Conservation (phyloP, 2,888 invertebrate species). For the Andricus quercusramuli region DNA sequence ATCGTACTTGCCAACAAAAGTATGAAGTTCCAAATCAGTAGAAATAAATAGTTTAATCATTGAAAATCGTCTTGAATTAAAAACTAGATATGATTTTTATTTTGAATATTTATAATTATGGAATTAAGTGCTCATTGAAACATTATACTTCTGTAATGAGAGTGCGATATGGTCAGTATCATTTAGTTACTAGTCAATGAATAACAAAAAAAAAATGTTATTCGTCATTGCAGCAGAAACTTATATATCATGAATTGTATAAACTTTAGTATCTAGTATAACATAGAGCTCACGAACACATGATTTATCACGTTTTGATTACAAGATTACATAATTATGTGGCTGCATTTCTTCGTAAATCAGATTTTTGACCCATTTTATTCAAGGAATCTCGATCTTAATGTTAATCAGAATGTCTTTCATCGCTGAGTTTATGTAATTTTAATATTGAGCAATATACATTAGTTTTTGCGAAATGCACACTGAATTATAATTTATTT, state of each 20-base stretch:
- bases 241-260: slow-evolving; percentile 39
- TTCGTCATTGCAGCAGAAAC: slow-evolving; percentile 35
- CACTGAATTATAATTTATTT: not conserved
- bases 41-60: slow-evolving; percentile 2
- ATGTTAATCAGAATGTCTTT: slow-evolving; percentile 23
- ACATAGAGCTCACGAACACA: slow-evolving; percentile 27
- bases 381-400: slow-evolving; percentile 25
- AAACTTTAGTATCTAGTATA: slow-evolving; percentile 38
- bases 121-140: slow-evolving; percentile 2
- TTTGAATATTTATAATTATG: not conserved
- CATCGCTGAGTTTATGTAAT: slow-evolving; percentile 32
- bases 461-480: slow-evolving; percentile 28
- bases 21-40: slow-evolving; percentile 1
- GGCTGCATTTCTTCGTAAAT: not conserved
- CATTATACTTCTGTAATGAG: slow-evolving; percentile 22
- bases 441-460: slow-evolving; percentile 30
- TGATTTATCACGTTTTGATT: slow-evolving; percentile 23
- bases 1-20: slow-evolving; percentile 29
- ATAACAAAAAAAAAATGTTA: slow-evolving; percentile 21
- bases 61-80: not conserved
- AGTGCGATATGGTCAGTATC: slow-evolving; percentile 35
- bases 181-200: slow-evolving; percentile 39
- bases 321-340: not conserved
- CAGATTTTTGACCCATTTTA: slow-evolving; percentile 7
- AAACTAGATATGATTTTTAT: not conserved